Base-by-base conservation (phyloP, 2,888 invertebrate genomes). In the Mimas tiliae region DNA sequence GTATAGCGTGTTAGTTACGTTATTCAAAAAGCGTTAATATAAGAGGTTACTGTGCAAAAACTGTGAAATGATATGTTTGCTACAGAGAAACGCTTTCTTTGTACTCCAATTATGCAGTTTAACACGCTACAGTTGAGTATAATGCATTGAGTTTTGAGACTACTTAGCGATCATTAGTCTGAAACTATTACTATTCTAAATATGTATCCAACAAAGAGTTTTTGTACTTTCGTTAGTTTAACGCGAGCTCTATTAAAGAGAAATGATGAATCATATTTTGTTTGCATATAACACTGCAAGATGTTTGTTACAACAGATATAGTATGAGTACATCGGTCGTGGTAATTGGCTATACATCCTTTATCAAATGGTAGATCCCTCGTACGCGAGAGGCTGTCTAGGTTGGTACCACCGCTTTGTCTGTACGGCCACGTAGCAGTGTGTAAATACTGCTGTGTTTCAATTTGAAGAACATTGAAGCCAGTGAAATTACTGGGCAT, bases 51-150 rank as follows among this genome's bases (percentile, higher is more conserved):
- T 50, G 50, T 19, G 19, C 19, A 50, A 50, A 55, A 55, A 47
- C 19, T 19, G 21, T 27, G 33, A 45, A 62, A 62, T 14, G 16
- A 14, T 16, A 19, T 33, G 7, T 42, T 62, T 33, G 58, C 48
- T 48, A 21, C 27, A 47, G 11, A 48, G n/a, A 27, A 21, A 27
- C 47, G 11, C 48, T 8, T 63, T 48, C 21, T 48, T 48, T 50
- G 63, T 48, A 47, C 16, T 63, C 63, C 21, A 34, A 63, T 63
- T 48, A 63, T 8, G 16, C 19, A 12, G 42, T 38, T 58, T 58
- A 58, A 58, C 58, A 34, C 53, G 4, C 6, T n/a, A 33, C 7
- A 27, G 45, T 21, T 7, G 14, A n/a, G 14, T 48, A 9, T 45
- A 48, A 48, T 33, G 63, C 34, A 33, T 33, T 53, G 33, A 42